Evolutionary conservation across 2,797 vertebrate species (phyloP).

Genomic region (Chloroceryle amazona): DNA sequence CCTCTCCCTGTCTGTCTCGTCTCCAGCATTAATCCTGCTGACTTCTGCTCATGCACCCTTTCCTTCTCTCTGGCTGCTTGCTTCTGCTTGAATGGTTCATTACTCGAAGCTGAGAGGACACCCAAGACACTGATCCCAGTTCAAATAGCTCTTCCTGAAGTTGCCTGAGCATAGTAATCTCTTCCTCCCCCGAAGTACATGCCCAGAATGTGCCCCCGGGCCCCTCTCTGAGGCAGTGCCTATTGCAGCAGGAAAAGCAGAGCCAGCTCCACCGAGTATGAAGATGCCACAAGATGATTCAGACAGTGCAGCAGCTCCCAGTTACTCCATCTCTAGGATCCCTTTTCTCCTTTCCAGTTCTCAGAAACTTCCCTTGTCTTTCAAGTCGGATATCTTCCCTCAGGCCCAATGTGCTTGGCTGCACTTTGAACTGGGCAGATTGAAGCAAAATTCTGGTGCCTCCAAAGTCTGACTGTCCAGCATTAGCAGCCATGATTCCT

Average conservation of each 20-base stretch:
- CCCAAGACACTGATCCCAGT: background rate
- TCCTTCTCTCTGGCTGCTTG: background rate
- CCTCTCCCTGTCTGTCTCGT: background rate
- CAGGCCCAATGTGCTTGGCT: background rate
- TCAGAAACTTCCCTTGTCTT: background rate
- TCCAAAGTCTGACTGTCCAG: background rate
- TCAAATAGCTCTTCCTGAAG: background rate
- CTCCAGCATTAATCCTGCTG: background rate
- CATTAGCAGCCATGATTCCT: background rate
- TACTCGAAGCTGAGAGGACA: background rate
- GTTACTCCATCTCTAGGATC: background rate
- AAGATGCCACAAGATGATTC: background rate
- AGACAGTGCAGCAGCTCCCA: background rate
- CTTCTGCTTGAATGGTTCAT: background rate
- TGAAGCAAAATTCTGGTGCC: background rate
- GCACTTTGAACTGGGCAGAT: background rate
- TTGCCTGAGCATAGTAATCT: background rate
- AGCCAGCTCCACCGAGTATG: fast-evolving
- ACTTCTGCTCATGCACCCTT: background rate
- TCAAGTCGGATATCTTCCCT: background rate
- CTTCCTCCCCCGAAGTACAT: background rate
- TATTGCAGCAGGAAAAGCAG: background rate
- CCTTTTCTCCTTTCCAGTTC: background rate
- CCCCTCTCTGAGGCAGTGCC: background rate
- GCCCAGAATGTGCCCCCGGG: background rate